These are phyloP conservation scores for Pseudomyrmex sp. DNA, from an alignment of 1,140 invertebrate genomes.

Conservation along the genomic window DNA sequence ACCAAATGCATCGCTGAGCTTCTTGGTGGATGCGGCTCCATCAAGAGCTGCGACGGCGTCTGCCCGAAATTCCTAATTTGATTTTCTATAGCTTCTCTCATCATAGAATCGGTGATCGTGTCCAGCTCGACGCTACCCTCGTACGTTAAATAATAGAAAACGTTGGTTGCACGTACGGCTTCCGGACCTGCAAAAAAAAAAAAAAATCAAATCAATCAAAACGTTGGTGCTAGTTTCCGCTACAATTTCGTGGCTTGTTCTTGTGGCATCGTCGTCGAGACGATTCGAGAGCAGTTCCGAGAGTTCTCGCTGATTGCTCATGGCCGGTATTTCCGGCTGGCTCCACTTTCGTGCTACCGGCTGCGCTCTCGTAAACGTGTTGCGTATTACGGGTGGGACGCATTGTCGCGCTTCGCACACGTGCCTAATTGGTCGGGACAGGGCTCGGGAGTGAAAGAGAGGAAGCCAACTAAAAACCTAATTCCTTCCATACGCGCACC, in stretches of 20 bases:
- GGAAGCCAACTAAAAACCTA: conserved; percentile 82
- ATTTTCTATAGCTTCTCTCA: conserved; percentile 98
- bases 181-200: conserved; percentile 91
- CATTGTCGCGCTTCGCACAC: conserved; percentile 80
- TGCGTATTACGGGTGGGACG: conserved; percentile 76
- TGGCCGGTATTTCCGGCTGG: conserved; percentile 61
- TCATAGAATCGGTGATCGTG: conserved; percentile 94
- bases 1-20: conserved; percentile 99
- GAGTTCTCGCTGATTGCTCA: conserved; percentile 45
- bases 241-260: conserved; percentile 18
- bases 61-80: conserved; percentile 99
- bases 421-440: conserved; percentile 83
- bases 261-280: neutral
- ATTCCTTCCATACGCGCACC: conserved; percentile 83
- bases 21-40: conserved; percentile 98
- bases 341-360: conserved; percentile 61
- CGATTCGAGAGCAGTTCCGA: neutral
- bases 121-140: conserved; percentile 98
- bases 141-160: conserved; percentile 99
- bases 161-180: conserved; percentile 98
- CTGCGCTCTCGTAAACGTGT: conserved; percentile 75
- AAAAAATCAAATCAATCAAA: neutral
- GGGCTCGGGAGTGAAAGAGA: conserved; percentile 56
- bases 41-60: conserved; percentile 98
- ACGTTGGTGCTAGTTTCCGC: neutral